Evolutionary conservation across 2,797 vertebrate genomes (phyloP), one percentile per base, ranked within the genome.

Genomic region (Lepilemur septentrionalis): DNA sequence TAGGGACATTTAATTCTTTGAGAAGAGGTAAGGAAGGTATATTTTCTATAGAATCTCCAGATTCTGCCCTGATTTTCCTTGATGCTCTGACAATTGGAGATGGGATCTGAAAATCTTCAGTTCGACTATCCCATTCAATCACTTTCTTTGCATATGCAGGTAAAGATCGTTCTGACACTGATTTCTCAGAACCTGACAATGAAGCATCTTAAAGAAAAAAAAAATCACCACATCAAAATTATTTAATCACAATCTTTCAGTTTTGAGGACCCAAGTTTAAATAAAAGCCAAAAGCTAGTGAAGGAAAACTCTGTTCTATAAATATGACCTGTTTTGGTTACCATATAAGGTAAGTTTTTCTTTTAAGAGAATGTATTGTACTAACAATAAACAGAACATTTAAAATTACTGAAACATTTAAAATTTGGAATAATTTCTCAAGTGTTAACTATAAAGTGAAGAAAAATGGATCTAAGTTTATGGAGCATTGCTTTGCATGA

Each of bases 61-160:
- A 97, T 73, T 98, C 99, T 96, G 97, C 98, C 97, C 97, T 98
- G 87, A 97, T 97, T 89, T 92, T 95, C 59, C 95, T 96, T 32
- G 98, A 98, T 69, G 98, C 98, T 78, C 98, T 98, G 89, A 98
- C 98, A 96, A 98, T 94, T 18, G 98, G 98, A 63, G 98, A 98
- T 57, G 98, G 80, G 81, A 89, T 73, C 92, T 41, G 96, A 96
- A 97, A 98, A 88, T 82, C 98, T 94, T 98, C 98, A 88, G 88
- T 30, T 59, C 11, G 95, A 93, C 48, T 18, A 73, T 98, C 97
- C 94, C 95, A 52, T 89, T 98, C 97, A 97, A 82, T 57, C 65
- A 94, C 83, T 96, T 97, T 98, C 96, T 97, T 98, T 69, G 76
- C 52, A 72, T 94, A 95, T 25, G 93, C 32, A 97, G 98, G 97